Base-by-base conservation (phyloP, 2,113 vertebrate species). In the Phoxinus phoxinus region DNA sequence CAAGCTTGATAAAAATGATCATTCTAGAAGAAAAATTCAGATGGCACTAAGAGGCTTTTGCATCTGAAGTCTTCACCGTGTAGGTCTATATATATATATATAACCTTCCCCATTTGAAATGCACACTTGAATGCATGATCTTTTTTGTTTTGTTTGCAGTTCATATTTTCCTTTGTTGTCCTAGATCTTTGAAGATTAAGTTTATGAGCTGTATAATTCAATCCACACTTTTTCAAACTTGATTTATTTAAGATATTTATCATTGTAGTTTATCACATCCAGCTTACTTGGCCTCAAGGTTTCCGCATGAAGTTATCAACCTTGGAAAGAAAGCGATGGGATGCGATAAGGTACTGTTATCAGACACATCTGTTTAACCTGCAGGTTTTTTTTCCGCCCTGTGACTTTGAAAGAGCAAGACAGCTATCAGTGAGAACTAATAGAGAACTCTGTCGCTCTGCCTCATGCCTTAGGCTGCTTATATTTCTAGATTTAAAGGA, bases 401-500 rank as follows among this genome's bases (percentile, higher is more conserved):
- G 56, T 77, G 58, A 89, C 73, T 88, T 86, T 86, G 84, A 91
- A 89, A 90, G 87, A 88, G 87, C 87, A 71, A 73, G 37, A 56
- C 46, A 67, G 73, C 74, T 21, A 71, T 81, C 37, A 65, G 56
- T 81, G 81, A 79, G 87, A 90, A 85, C 89, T 87, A 74, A 73
- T 88, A 35, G 53, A 56, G 86, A 83, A 69, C 67, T 89, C 41
- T 56, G 75, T 89, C 81, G 17, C n/a, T 46, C 25, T 53, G 46
- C 41, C 73, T 75, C 3, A 72, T 75, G 86, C 90, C 88, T 85
- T 32, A 41, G 90, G 86, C 84, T 23, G 46, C 80, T 91, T 82
- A 87, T 86, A 85, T 90, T 89, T 71, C 76, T 88, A 90, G 79
- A 78, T 86, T 92, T 84, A 85, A 87, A 91, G 86, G 71, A 12